phyloP scores from a whole-genome alignment of 1,140 invertebrate species.

The Drosophila asahinai region DNA sequence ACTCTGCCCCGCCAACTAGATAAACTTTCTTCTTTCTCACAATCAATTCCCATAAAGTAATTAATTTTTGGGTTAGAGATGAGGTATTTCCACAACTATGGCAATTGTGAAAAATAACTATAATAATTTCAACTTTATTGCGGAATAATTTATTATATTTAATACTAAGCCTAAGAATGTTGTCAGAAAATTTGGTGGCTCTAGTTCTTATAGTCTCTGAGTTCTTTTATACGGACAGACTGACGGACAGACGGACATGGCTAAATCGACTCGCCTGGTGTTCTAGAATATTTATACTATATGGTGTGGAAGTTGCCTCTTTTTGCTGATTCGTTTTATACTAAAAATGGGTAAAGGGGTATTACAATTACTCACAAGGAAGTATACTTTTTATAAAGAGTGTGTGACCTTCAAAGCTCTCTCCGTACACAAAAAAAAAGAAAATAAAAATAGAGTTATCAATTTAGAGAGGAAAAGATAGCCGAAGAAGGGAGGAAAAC shows the following conservation, averaged over 20 bases:
- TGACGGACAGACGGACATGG: no score
- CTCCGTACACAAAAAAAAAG: background rate
- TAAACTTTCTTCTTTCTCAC: constrained; percentile 22
- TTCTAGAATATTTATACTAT: no score
- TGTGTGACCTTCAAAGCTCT: background rate
- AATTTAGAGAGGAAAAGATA: constrained; percentile 13
- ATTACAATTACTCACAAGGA: background rate
- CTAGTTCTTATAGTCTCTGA: no score
- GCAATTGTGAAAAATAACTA: no score
- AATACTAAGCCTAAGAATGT: no score
- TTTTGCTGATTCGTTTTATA: no score
- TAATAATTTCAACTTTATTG: no score
- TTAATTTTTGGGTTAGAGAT: background rate
- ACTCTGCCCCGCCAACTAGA: constrained; percentile 11
- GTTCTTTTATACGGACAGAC: no score
- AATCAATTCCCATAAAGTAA: background rate
- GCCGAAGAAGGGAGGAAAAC: background rate
- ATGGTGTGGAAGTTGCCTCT: no score
- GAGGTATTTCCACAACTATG: background rate
- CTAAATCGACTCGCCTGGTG: no score
- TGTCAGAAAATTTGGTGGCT: no score
- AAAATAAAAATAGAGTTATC: constrained; percentile 17
- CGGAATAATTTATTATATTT: no score
- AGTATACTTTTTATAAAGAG: constrained; percentile 3
- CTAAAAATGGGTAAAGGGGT: background rate